Evolutionary conservation across 2,797 vertebrate species (phyloP), one percentile per base, ranked within the genome.

Genomic region (Adelosebastes latens): DNA sequence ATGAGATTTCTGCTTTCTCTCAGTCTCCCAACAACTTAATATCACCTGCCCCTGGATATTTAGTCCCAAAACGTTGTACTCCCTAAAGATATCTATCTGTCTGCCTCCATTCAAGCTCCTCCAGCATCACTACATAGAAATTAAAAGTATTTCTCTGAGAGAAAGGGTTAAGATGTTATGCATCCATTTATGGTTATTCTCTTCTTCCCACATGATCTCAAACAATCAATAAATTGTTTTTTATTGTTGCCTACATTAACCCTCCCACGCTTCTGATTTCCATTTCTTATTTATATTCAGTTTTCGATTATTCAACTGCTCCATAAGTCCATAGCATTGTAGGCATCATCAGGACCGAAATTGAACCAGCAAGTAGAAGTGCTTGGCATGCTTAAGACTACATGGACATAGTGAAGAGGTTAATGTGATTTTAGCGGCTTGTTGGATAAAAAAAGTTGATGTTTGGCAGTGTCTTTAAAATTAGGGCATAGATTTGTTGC

Each of bases 261-360:
- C 46, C 4, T 74, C 27, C 73, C 18, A 67, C 69, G 42, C 52
- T 12, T 18, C 7, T 60, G 59, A 13, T 67, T 67, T 42, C 22
- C 5, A 59, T 73, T 53, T 69, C 63, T 76, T 11, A 69, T 73
- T 68, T n/a, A n/a, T 16, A 84, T 55, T 69, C 31, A 42, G n/a
- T 52, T 61, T 75, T 64, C 6, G 1, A 24, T 36, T 68, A 24
- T 73, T 36, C 36, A 56, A 56, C 16, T 27, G 46, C 16, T 61
- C 46, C 29, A 52, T 27, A 46, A 29, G 32, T 13, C 24, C 65
- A 65, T 34, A 49, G 14, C 13, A 32, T 61, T 36, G 24, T 6
- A 8, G 5, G 12, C 16, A n/a, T 34, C 32, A 53, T 14, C 29
- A 59, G 14, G 10, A 71, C 49, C 2, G 1, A 59, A 46, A 29